A percentile compares a stretch with the other conserved stretches of the same genome.
Evolutionary conservation across 2,888 invertebrate species (phyloP).

Genomic region (Lithophane semibrunnea): DNA sequence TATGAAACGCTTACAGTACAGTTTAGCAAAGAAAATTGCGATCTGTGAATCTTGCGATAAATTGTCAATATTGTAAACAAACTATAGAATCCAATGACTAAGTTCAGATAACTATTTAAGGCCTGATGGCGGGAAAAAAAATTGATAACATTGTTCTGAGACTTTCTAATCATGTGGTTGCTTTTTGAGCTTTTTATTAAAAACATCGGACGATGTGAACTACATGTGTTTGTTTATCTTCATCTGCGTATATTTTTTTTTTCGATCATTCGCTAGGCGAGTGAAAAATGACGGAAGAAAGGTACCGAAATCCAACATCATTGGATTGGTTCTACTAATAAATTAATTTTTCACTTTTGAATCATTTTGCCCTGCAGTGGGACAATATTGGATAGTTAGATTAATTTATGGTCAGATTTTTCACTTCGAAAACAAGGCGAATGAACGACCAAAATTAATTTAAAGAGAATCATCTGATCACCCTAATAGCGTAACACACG

Average conservation of each 20-base stretch:
- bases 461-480: no score
- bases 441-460: no score
- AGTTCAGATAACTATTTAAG: conserved; percentile 28
- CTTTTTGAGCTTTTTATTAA: conserved; percentile 3
- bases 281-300: no score
- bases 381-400: no score
- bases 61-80: conserved; percentile 20
- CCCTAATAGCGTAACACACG: no score
- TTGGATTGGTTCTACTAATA: no score
- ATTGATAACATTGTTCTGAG: conserved; percentile 46
- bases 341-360: no score
- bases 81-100: conserved; percentile 24
- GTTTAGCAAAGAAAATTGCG: neutral
- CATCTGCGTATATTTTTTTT: no score
- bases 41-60: neutral
- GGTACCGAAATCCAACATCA: no score
- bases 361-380: no score
- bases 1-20: neutral
- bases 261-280: no score
- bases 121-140: conserved; percentile 25
- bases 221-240: neutral
- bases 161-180: conserved; percentile 5
- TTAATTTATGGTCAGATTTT: neutral
- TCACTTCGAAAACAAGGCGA: neutral
- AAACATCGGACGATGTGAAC: neutral